Evolutionary conservation across 2,888 invertebrate genomes (phyloP), one percentile per base, ranked within the genome.

Genomic region (Thereva nobilitata): DNA sequence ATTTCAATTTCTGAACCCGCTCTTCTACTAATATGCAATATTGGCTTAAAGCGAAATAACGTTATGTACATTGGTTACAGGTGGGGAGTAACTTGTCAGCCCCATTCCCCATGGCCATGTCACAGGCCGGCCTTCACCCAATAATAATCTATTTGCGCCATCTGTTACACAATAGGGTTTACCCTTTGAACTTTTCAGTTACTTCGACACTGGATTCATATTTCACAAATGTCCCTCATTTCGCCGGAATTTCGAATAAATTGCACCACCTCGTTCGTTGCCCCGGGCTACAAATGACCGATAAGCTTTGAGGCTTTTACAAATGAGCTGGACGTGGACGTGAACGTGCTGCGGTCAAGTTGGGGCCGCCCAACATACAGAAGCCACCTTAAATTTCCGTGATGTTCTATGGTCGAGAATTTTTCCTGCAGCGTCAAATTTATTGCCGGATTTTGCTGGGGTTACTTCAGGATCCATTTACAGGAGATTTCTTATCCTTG

Each of bases 261-360:
- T 57, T 53, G 45, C 49, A 37, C 52, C 40, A 41, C 38, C 64
- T 50, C 57, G 56, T 68, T 64, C 45, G 34, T 49, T 68, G 49
- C 53, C 47, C 57, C 42, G 37, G 59, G 57, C 59, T 53, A 64
- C 53, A 64, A 44, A 64, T 57, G 53, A 53, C 68, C 64, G 68
- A 68, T 68, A 68, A 68, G 59, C 68, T 68, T 59, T 59, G 50
- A 41, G 54, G 44, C 64, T 53, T 59, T 68, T 64, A 68, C 52
- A 65, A 64, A 68, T 47, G 68, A 65, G 52, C 59, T 45, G 64
- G 35, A 68, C 68, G 68, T 68, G 68, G 68, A 65, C 45, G 57
- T 45, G 64, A 37, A 68, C 68, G 68, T 68, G 68, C 64, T 56
- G 57, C 59, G 65, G 68, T 61, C 49, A 63, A 50, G 61, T 23